These are phyloP conservation scores for Chrysocyon brachyurus DNA, from an alignment of 2,797 vertebrate genomes.

Conservation along the genomic window DNA sequence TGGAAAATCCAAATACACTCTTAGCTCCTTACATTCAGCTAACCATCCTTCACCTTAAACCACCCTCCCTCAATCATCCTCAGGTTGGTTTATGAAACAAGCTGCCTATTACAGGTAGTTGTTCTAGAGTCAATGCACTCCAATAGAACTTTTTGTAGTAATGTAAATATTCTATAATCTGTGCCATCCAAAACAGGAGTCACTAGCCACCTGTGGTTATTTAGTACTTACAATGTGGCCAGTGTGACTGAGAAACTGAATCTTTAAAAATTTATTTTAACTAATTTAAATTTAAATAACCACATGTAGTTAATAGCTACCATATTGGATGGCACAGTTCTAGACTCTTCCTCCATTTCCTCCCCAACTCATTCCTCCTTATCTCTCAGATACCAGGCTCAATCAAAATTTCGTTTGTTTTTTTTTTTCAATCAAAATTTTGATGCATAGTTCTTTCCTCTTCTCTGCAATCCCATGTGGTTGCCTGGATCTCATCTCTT, in stretches of 20 bases:
- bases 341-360: not conserved
- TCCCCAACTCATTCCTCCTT: not conserved
- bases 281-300: not conserved
- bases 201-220: not conserved
- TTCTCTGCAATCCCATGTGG: not conserved
- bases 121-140: not conserved
- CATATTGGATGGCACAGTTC: not conserved
- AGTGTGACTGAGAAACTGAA: not conserved
- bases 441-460: not conserved
- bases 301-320: not conserved
- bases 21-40: not conserved
- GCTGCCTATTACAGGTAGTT: not conserved
- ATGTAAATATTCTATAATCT: not conserved
- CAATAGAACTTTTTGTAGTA: not conserved
- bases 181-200: not conserved
- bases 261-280: not conserved
- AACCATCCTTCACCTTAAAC: fast-evolving
- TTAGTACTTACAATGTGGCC: not conserved
- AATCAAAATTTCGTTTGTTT: not conserved
- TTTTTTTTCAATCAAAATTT: not conserved
- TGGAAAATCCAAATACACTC: not conserved
- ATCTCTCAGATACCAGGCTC: not conserved
- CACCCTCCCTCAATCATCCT: fast-evolving
- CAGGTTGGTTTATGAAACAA: not conserved
- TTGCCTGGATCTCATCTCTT: not conserved